phyloP scores from a whole-genome alignment of 2,113 vertebrate genomes.

The Daboia siamensis region DNA sequence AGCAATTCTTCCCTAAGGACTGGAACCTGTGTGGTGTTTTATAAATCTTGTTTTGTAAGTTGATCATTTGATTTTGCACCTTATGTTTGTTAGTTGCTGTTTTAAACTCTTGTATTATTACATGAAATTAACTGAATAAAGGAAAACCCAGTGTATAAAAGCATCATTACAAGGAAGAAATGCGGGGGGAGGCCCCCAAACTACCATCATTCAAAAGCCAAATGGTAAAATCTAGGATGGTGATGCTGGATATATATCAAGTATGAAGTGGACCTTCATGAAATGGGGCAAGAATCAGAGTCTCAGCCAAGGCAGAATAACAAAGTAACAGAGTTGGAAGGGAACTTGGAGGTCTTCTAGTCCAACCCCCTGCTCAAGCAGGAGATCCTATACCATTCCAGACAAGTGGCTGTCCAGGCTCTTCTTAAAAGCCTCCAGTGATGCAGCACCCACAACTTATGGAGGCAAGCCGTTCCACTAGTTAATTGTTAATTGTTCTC shows the following conservation, averaged over 20 bases:
- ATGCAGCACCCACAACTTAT: no score
- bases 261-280: background rate
- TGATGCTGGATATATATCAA: background rate
- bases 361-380: no score
- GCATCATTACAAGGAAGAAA: background rate
- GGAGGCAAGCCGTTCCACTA: no score
- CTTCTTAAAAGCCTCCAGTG: no score
- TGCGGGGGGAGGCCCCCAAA: background rate
- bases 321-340: no score
- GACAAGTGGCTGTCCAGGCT: no score
- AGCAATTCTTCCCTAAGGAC: fast-evolving
- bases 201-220: background rate
- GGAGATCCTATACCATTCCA: no score
- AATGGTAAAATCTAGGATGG: background rate
- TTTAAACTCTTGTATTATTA: background rate
- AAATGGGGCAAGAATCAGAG: background rate
- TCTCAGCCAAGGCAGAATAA: background rate
- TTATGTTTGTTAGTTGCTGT: background rate
- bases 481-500: no score
- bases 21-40: background rate
- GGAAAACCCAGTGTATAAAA: background rate
- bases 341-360: no score
- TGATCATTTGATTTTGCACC: background rate
- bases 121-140: background rate
- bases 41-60: background rate